These are phyloP conservation scores for Acleris holmiana DNA, from an alignment of 2,888 invertebrate species.

Conservation along the genomic window DNA sequence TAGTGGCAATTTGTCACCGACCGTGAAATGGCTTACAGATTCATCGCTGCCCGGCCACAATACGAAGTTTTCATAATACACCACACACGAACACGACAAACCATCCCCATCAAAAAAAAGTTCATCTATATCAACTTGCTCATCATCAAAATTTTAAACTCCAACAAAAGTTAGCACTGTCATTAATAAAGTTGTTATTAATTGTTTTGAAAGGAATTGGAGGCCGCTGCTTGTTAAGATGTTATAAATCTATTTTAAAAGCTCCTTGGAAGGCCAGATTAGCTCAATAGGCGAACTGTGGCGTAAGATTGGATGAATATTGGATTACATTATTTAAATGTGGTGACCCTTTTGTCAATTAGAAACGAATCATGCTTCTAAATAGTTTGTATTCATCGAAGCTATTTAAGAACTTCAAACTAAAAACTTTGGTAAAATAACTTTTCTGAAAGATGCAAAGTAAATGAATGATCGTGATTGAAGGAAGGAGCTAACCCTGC, in stretches of 20 bases:
- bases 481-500: too few species aligned
- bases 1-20: slow-evolving; percentile 55
- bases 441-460: too few species aligned
- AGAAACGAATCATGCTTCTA: not conserved
- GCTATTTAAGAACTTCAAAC: too few species aligned
- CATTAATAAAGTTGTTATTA: slow-evolving; percentile 19
- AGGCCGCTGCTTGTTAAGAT: slow-evolving; percentile 11
- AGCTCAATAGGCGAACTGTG: not conserved
- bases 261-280: not conserved
- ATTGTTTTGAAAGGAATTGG: slow-evolving; percentile 25
- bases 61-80: slow-evolving; percentile 5
- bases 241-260: slow-evolving; percentile 6
- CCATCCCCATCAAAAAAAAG: not conserved
- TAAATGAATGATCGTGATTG: too few species aligned
- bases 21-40: slow-evolving; percentile 52
- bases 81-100: not conserved
- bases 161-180: not conserved
- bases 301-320: slow-evolving; percentile 3
- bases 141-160: slow-evolving; percentile 2
- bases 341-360: not conserved
- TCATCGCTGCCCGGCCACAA: slow-evolving; percentile 38
- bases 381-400: too few species aligned
- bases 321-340: not conserved
- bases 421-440: too few species aligned
- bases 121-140: not conserved